Percentiles rank a stretch among this genome's conserved stretches.
Evolutionary conservation across 1,140 invertebrate genomes (phyloP).

Genomic region (Homalodisca vitripennis): DNA sequence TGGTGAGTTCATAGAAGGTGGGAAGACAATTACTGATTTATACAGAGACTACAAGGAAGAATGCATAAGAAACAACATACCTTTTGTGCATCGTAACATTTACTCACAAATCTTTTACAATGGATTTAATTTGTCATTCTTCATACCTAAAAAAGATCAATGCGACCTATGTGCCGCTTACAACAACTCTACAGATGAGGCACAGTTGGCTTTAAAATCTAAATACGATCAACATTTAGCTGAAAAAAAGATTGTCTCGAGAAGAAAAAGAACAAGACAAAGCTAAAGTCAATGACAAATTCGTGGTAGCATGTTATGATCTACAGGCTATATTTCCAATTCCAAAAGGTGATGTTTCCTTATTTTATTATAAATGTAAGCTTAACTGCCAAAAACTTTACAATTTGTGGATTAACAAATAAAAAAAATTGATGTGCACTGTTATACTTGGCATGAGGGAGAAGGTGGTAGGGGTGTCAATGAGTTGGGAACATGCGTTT

Average conservation of each 20-base stretch:
- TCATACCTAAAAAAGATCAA: constrained; percentile 36
- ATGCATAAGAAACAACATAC: constrained; percentile 30
- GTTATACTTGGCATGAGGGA: constrained; percentile 51
- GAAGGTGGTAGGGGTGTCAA: constrained; percentile 48
- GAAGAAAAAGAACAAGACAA: constrained; percentile 10
- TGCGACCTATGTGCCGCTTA: constrained; percentile 32
- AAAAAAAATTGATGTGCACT: constrained; percentile 38
- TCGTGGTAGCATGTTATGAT: constrained; percentile 15
- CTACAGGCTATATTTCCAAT: constrained; percentile 21
- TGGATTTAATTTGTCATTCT: constrained; percentile 30
- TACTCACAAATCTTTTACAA: constrained; percentile 18
- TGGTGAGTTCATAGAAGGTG: constrained; percentile 36
- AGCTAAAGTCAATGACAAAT: constrained; percentile 1
- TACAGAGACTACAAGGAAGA: constrained; percentile 34
- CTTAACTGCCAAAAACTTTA: constrained; percentile 42
- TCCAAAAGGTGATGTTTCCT: constrained; percentile 31
- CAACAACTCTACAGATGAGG: neutral
- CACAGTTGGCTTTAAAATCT: neutral
- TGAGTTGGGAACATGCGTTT: constrained; percentile 48
- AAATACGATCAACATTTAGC: constrained; percentile 10
- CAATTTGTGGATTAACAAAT: constrained; percentile 37
- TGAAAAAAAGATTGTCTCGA: constrained; percentile 10
- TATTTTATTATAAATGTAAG: constrained; percentile 41
- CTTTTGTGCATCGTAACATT: constrained; percentile 26
- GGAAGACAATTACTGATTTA: constrained; percentile 24